Percentiles rank a stretch among this genome's conserved stretches.
Evolutionary conservation across 2,797 vertebrate genomes (phyloP).

Genomic region (Melanotaenia boesemani): DNA sequence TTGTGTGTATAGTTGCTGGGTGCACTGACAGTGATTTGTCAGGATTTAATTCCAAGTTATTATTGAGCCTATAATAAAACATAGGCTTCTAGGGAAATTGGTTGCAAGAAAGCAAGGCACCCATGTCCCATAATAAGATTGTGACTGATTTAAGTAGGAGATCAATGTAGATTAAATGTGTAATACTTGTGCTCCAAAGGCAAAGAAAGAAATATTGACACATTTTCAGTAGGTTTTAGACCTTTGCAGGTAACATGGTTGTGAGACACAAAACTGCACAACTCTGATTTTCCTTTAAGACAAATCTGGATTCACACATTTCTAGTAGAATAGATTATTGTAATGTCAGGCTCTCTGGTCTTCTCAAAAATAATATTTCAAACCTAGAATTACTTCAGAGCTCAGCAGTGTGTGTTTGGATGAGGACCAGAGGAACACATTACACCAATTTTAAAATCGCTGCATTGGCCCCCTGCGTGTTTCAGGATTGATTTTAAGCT

Average conservation of each 20-base stretch:
- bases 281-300: constrained; percentile 33
- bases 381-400: too few relatives aligned
- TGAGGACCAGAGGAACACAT: too few relatives aligned
- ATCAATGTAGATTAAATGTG: constrained; percentile 73
- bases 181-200: constrained; percentile 70
- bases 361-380: too few relatives aligned
- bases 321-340: too few relatives aligned
- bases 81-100: constrained; percentile 37
- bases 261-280: constrained; percentile 34
- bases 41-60: constrained; percentile 48
- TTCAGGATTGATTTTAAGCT: too few relatives aligned
- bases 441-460: too few relatives aligned
- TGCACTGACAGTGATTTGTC: constrained; percentile 48
- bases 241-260: constrained; percentile 52
- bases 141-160: constrained; percentile 71
- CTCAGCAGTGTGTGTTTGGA: too few relatives aligned
- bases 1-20: constrained; percentile 4
- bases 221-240: constrained; percentile 58
- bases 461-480: too few relatives aligned
- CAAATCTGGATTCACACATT: constrained; percentile 32
- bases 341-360: too few relatives aligned
- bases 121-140: constrained; percentile 65
- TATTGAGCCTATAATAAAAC: constrained; percentile 29
- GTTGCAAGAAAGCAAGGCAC: constrained; percentile 38
- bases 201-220: constrained; percentile 52